Conservation (phyloP, 2,797 vertebrate species). For the Florisuga fusca region DNA sequence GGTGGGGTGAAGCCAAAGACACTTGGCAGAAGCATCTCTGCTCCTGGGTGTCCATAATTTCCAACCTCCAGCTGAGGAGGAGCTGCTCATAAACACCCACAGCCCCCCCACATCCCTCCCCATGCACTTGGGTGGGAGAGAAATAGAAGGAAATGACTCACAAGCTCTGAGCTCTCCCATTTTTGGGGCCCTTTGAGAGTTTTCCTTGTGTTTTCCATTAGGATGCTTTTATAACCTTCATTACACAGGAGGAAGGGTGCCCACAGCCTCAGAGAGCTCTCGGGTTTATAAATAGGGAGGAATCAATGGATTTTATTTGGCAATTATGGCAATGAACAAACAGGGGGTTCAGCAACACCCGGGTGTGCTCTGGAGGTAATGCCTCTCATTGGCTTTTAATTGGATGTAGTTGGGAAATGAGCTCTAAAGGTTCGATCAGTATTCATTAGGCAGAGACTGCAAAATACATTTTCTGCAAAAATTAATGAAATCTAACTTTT, state of each 20-base stretch:
- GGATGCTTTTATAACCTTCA: conserved; percentile 36
- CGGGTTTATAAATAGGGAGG: conserved; percentile 60
- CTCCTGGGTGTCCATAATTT: not conserved
- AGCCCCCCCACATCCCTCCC: conserved; percentile 25
- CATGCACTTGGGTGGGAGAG: not conserved
- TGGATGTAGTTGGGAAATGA: conserved; percentile 62
- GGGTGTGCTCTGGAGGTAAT: conserved; percentile 66
- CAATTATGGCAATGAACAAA: conserved; percentile 69
- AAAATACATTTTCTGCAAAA: not conserved
- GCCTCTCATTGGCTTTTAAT: conserved; percentile 71
- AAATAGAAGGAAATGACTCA: conserved; percentile 61
- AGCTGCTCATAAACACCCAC: conserved; percentile 49
- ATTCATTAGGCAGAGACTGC: conserved; percentile 60
- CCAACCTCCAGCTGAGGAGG: conserved; percentile 21
- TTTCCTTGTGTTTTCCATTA: conserved; percentile 31
- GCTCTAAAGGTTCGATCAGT: conserved; percentile 66
- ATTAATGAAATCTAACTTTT: conserved; percentile 14
- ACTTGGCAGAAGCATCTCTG: not conserved
- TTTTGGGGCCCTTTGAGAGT: conserved; percentile 31
- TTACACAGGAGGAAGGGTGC: not conserved
- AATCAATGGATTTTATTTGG: conserved; percentile 57
- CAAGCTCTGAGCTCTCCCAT: conserved; percentile 2
- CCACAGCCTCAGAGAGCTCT: conserved; percentile 42
- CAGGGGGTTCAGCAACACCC: not conserved
- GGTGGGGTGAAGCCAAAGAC: not conserved